Conservation (phyloP, 2,888 invertebrate genomes). For the Acronicta alni region DNA sequence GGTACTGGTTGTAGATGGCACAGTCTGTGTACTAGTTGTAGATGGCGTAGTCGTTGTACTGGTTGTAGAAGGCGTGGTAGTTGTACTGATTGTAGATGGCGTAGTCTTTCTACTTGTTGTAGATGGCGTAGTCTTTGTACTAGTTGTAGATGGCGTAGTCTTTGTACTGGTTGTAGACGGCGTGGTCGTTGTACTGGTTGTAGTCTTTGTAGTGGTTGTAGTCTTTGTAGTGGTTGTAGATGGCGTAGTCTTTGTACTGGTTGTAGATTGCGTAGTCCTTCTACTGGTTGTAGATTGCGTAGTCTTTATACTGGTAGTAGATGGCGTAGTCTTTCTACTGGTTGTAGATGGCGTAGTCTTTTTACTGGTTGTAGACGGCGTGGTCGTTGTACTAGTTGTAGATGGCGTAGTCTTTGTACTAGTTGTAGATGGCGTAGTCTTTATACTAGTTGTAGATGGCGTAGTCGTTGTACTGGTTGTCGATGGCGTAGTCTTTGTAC, state of each 20-base stretch:
- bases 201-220: background rate
- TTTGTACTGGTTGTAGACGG: background rate
- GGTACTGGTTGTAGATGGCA: background rate
- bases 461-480: background rate
- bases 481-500: background rate
- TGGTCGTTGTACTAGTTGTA: background rate
- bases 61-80: background rate
- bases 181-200: background rate
- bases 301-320: background rate
- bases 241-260: background rate
- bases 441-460: background rate
- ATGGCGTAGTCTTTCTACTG: background rate
- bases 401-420: background rate
- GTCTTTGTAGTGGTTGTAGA: background rate
- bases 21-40: background rate
- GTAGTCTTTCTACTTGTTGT: background rate
- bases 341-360: background rate
- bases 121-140: background rate
- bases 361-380: background rate
- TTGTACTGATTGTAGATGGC: background rate
- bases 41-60: background rate
- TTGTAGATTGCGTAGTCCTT: background rate
- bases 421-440: conserved; percentile 6
- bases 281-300: background rate
- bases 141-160: background rate